Evolutionary conservation across 1,140 invertebrate genomes (phyloP), one percentile per base, ranked within the genome.

Genomic region (Drosophila oshimai): DNA sequence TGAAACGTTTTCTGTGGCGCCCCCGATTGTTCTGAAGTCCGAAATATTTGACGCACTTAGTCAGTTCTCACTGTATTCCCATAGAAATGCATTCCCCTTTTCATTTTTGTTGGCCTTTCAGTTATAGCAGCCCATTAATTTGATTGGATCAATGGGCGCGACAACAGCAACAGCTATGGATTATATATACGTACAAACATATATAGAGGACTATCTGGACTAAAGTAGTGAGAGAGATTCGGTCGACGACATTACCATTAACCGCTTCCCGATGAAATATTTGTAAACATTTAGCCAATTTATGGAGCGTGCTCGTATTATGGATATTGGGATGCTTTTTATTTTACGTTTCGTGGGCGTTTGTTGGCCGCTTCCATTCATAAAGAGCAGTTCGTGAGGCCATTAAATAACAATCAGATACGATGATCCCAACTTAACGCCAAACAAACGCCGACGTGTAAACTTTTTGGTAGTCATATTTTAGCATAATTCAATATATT

Each of bases 331-430:
- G 46, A 33, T 65, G 62, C 60, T 64, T 39, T 62, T 41, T 26
- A 57, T 57, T 33, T 13, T 10, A 22, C 13, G 39, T 39, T 37
- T 36, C 37, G 74, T 58, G 70, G 72, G 70, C 54, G 74, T 58
- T 65, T 54, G 39, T 51, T 57, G 50, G 71, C 58, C 75, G 70
- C 47, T 62, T 65, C 68, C 80, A 86, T 84, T 84, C 79, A 84
- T 84, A 86, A 86, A 87, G 80, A 72, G 75, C 55, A 62, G 69
- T 62, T 62, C 57, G 54, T 61, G 68, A 15, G 55, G 71, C 74
- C 80, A 86, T 86, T 86, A 86, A 86, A 86, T 86, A 86, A 86
- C 80, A 86, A 86, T 86, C 80, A 86, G 80, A 72, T 46, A 62
- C 74, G 77, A 70, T 81, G 58, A 81, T 73, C 72, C 80, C 64